These are phyloP conservation scores for Linnaemya vulpina DNA, from an alignment of 2,888 invertebrate species.

Conservation along the genomic window DNA sequence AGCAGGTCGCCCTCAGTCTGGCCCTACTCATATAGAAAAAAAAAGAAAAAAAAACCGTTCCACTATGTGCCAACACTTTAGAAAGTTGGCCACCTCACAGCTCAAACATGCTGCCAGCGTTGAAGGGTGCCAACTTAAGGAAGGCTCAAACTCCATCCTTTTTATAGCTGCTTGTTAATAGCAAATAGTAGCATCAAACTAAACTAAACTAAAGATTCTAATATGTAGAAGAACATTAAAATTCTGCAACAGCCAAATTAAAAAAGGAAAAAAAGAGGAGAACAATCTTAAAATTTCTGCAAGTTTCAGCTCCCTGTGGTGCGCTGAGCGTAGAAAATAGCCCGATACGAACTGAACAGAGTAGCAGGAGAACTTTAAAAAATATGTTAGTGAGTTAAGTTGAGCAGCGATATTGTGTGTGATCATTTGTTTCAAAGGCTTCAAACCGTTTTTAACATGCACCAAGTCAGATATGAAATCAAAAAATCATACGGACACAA, in stretches of 20 bases:
- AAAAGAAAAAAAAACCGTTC: too few relatives aligned
- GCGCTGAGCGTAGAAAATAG: conserved; percentile 49
- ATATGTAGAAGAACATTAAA: conserved; percentile 49
- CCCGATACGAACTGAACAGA: conserved; percentile 32
- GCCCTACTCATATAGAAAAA: too few relatives aligned
- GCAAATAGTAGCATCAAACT: conserved; percentile 65
- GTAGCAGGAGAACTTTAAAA: not conserved
- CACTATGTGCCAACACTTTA: not conserved
- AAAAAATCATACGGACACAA: conserved; percentile 33
- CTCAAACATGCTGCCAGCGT: conserved; percentile 20
- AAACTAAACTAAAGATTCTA: conserved; percentile 60
- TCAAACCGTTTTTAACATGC: conserved; percentile 57
- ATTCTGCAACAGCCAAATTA: conserved; percentile 4
- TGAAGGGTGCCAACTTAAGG: conserved; percentile 67
- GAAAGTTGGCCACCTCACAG: conserved; percentile 16
- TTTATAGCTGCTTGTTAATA: conserved; percentile 61
- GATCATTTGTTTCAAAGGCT: conserved; percentile 64
- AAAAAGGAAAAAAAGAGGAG: conserved; percentile 26
- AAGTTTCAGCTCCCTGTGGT: conserved; percentile 63
- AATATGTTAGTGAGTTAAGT: conserved; percentile 43
- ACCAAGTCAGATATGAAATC: conserved; percentile 35
- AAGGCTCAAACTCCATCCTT: conserved; percentile 45
- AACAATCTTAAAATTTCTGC: conserved; percentile 49
- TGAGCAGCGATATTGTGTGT: conserved; percentile 46
- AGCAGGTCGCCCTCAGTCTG: too few relatives aligned